Conservation (phyloP, 1,140 invertebrate genomes). For the Metaphire vulgaris region DNA sequence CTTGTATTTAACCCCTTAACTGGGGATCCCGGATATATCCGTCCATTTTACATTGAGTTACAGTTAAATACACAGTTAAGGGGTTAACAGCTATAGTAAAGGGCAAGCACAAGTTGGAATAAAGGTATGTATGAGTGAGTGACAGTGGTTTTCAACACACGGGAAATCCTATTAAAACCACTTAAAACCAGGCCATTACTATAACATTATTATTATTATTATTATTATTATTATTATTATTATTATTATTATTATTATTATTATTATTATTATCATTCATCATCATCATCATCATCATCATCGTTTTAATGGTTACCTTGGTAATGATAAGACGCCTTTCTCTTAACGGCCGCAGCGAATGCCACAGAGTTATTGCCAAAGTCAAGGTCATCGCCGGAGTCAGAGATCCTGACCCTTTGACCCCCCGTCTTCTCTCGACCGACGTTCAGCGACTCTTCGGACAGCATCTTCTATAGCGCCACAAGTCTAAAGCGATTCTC, state of each 20-base stretch:
- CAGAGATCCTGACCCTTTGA: neutral
- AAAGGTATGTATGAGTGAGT: no score
- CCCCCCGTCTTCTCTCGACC: neutral
- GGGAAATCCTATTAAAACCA: no score
- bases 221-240: slow-evolving; percentile 4
- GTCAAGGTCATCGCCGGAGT: neutral
- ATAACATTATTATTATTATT: neutral
- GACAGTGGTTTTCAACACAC: no score
- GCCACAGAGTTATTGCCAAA: neutral
- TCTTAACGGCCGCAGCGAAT: neutral
- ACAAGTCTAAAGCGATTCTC: no score
- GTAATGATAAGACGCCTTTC: neutral
- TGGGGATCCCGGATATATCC: no score
- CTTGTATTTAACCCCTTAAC: no score
- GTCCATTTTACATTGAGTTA: no score
- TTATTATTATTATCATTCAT: neutral
- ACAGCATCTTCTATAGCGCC: no score
- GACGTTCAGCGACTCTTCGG: neutral
- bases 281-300: neutral
- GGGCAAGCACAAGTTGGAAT: no score
- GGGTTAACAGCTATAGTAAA: no score
- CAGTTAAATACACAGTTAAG: no score
- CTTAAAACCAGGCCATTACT: no score
- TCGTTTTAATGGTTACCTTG: neutral
- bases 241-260: slow-evolving; percentile 4